Percentiles rank a stretch among this genome's conserved stretches.
These are phyloP conservation scores for Propithecus coquereli DNA, from an alignment of 2,113 vertebrate genomes.

Conservation along the genomic window DNA sequence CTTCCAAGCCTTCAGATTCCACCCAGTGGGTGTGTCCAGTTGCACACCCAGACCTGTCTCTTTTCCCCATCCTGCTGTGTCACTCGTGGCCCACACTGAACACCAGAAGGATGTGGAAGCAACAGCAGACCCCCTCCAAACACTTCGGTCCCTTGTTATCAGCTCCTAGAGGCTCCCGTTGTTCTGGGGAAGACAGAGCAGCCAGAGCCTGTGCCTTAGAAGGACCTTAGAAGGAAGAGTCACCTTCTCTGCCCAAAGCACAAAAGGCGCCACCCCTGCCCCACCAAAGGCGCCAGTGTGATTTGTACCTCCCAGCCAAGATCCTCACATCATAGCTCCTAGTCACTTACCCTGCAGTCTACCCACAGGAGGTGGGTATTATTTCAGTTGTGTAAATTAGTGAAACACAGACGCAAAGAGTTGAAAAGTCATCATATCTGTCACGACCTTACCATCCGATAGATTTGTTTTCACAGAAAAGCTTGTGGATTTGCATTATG, in stretches of 20 bases:
- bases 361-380: background rate
- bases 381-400: background rate
- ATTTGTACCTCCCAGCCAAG: background rate
- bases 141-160: accelerated
- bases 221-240: background rate
- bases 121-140: background rate
- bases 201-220: background rate
- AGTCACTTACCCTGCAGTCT: background rate
- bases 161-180: background rate
- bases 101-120: too few relatives aligned
- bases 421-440: constrained; percentile 13
- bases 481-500: constrained; percentile 46
- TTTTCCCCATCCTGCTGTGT: background rate
- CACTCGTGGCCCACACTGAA: background rate
- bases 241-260: background rate
- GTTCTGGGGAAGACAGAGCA: background rate
- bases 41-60: background rate
- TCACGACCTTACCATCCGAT: constrained; percentile 42
- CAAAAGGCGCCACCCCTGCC: too few relatives aligned
- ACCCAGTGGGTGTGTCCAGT: background rate
- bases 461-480: constrained; percentile 50
- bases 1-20: too few relatives aligned
- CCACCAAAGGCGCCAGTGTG: background rate
- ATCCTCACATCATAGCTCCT: background rate
- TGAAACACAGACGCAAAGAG: constrained; percentile 1